Evolutionary conservation across 2,888 invertebrate species (phyloP), one percentile per base, ranked within the genome.

Genomic region (Callimorpha dominula): DNA sequence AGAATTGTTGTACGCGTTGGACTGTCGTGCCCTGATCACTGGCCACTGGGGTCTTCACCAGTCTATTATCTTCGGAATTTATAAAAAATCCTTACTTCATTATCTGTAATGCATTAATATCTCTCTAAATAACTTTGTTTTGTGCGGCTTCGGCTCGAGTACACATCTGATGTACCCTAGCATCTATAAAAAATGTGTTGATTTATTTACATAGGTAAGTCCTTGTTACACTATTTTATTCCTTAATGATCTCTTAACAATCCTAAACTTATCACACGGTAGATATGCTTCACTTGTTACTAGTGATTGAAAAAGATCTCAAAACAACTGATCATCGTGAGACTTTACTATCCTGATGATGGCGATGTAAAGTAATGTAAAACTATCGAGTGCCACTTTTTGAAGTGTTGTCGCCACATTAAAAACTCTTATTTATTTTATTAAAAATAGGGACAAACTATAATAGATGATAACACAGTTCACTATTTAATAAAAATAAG

Each of bases 1-100:
- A 91, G 93, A 95, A 95, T 95, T 90, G 94, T 77, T 87, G 92
- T 93, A 95, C 95, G 95, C 94, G 89, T 91, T 88, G 93, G 93
- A 92, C 82, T 92, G 93, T 82, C 83, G 87, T 84, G 87, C 88
- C 86, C 81, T 85, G 84, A 73, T 75, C 82, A 73, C 31, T 31
- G 31, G 17, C 69, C 72, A 71, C 65, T 78, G 86, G 88, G 87
- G 88, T 73, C 81, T 74, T 65, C 76, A 64, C 52, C 65, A 71
- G 65, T 74, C 70, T 72, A 70, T 77, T 75, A 66, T n/a, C 31
- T 49, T 49, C 49, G 6, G 31, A 31, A 31, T 4, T 31, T 31
- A 6, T 12, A 31, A 46, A 60, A 5, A 60, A 31, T 31, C 5
- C 50, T 20, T 57, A 0, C 20, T 31, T 14, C 31, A 31, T 31